Conservation (phyloP, 2,113 vertebrate genomes). For the Benitochromis conjunctus region DNA sequence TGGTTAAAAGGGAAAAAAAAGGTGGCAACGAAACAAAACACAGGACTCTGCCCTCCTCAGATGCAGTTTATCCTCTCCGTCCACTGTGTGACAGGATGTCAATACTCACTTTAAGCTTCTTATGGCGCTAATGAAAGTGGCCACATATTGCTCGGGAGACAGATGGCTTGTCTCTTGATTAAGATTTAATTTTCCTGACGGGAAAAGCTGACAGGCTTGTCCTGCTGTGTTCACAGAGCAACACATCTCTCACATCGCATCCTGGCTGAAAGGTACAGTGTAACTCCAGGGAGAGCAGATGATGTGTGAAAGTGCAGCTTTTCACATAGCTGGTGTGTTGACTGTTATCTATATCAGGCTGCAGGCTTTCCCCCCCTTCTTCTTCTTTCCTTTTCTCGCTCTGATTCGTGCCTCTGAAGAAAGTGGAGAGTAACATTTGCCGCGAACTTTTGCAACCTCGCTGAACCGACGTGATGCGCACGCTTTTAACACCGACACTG, state of each 20-base stretch:
- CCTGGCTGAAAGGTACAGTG: background rate
- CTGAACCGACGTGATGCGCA: background rate
- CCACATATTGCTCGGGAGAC: conserved; percentile 59
- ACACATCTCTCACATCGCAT: background rate
- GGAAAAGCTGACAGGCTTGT: conserved; percentile 18
- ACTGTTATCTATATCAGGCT: background rate
- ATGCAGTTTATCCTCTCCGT: background rate
- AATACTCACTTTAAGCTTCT: conserved; percentile 66
- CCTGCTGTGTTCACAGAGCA: background rate
- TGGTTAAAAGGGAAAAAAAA: background rate
- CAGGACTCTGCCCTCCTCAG: background rate
- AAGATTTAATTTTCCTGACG: conserved; percentile 57
- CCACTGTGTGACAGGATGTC: conserved; percentile 22
- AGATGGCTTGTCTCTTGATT: conserved; percentile 77
- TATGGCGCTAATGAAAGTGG: conserved; percentile 69
- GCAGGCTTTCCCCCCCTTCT: background rate
- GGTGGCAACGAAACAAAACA: background rate
- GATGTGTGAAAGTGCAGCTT: conserved; percentile 3
- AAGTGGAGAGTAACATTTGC: background rate
- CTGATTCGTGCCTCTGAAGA: background rate
- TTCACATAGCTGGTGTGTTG: background rate
- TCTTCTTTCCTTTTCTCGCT: background rate
- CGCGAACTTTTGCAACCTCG: background rate
- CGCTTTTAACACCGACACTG: background rate
- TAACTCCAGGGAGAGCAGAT: background rate